Evolutionary conservation across 2,113 vertebrate species (phyloP).

Genomic region (Xiphophorus maculatus): DNA sequence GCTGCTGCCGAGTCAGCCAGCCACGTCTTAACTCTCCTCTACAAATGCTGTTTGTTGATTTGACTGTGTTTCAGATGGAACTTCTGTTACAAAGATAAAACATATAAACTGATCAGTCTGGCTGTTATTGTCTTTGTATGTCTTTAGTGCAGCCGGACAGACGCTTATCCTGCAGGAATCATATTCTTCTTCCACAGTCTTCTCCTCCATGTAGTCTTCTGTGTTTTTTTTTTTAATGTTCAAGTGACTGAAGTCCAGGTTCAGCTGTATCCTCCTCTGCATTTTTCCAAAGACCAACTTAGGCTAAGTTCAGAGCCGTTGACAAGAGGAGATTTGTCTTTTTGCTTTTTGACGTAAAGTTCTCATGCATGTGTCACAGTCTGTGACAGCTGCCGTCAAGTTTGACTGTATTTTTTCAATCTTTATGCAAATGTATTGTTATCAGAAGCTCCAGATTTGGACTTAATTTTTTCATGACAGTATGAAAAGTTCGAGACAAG

Average conservation of each 20-base stretch:
- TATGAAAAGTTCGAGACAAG: slow-evolving; percentile 33
- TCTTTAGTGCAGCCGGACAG: slow-evolving; percentile 23
- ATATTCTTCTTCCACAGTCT: neutral
- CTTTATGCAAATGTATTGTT: slow-evolving; percentile 54
- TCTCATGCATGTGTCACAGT: slow-evolving; percentile 31
- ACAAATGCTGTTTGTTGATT: slow-evolving; percentile 25
- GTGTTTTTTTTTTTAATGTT: slow-evolving; percentile 10
- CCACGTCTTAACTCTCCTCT: slow-evolving; percentile 51
- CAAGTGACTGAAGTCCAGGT: slow-evolving; percentile 6
- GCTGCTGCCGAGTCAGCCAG: slow-evolving; percentile 54
- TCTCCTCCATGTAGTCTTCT: neutral
- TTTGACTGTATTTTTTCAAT: slow-evolving; percentile 56
- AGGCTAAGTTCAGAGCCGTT: neutral
- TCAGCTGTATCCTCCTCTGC: slow-evolving; percentile 6
- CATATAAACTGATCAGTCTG: slow-evolving; percentile 15
- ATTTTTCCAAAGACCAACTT: slow-evolving; percentile 7
- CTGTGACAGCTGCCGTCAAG: slow-evolving; percentile 19
- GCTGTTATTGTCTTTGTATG: slow-evolving; percentile 11
- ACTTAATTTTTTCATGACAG: slow-evolving; percentile 41
- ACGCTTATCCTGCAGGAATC: slow-evolving; percentile 3
- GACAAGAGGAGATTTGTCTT: slow-evolving; percentile 1
- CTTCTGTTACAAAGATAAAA: slow-evolving; percentile 49
- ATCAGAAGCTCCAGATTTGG: slow-evolving; percentile 35
- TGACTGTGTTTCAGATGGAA: slow-evolving; percentile 47
- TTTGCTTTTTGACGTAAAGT: slow-evolving; percentile 29